Evolutionary conservation across 2,888 invertebrate species (phyloP).

Genomic region (Sphaerophoria rueppellii): DNA sequence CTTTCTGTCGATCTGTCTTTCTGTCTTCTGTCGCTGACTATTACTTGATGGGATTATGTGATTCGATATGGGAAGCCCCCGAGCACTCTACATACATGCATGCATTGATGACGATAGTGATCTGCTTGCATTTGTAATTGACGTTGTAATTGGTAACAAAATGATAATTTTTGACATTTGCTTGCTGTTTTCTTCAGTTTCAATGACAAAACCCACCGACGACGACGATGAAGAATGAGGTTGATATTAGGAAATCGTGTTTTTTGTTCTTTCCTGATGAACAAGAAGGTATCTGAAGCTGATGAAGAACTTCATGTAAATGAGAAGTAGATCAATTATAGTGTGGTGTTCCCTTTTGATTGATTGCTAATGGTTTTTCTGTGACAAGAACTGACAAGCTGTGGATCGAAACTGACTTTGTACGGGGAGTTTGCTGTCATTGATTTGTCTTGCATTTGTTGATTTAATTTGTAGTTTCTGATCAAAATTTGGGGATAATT

Average conservation of each 20-base stretch:
- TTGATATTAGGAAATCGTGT: conserved; percentile 26
- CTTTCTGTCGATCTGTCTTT: neutral
- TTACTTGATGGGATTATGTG: conserved; percentile 11
- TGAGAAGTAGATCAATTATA: conserved; percentile 19
- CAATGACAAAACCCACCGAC: neutral
- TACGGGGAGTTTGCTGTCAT: neutral
- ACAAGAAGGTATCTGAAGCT: conserved; percentile 17
- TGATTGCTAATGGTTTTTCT: conserved; percentile 14
- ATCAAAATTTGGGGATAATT: no score
- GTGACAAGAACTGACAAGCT: conserved; percentile 5
- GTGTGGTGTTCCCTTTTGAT: conserved; percentile 4
- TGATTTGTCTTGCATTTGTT: no score
- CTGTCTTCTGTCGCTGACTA: neutral
- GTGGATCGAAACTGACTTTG: conserved; percentile 2
- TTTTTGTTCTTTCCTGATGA: conserved; percentile 5
- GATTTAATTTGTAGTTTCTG: no score
- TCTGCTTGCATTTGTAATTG: conserved; percentile 73
- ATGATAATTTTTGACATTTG: conserved; percentile 66
- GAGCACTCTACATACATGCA: neutral
- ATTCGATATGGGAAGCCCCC: conserved; percentile 25
- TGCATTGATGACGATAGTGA: conserved; percentile 45
- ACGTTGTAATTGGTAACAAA: conserved; percentile 71
- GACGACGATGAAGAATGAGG: conserved; percentile 29
- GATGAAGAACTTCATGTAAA: neutral
- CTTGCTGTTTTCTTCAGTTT: conserved; percentile 38